Percentiles rank a stretch among this genome's conserved stretches.
Conservation (phyloP, 1,140 invertebrate genomes). For the Pseudomyrmex concolor region DNA sequence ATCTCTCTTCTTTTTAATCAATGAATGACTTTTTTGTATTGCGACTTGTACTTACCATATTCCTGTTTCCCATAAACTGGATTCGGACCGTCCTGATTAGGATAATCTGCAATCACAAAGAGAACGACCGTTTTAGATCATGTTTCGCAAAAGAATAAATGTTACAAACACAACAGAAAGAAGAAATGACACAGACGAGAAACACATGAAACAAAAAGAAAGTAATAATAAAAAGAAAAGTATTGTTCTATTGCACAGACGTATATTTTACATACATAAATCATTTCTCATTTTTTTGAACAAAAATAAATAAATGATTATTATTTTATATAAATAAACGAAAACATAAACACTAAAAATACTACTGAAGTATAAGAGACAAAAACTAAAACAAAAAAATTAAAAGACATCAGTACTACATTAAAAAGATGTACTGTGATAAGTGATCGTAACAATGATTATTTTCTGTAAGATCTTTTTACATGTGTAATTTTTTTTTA, state of each 20-base stretch:
- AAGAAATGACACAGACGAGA: conserved; percentile 68
- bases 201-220: conserved; percentile 55
- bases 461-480: background rate
- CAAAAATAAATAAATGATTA: no score
- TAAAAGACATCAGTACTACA: background rate
- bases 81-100: conserved; percentile 76
- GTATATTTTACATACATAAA: no score
- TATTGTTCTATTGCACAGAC: background rate
- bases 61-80: conserved; percentile 82
- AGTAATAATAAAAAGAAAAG: conserved; percentile 8
- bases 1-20: conserved; percentile 20
- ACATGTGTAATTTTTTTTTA: background rate
- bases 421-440: background rate
- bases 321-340: no score
- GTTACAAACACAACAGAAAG: conserved; percentile 14
- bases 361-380: background rate
- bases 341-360: no score
- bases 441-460: background rate
- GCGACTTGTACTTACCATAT: conserved; percentile 83
- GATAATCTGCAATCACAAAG: conserved; percentile 81
- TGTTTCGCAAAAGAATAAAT: background rate
- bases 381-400: background rate
- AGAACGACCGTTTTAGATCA: conserved; percentile 29
- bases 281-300: no score
- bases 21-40: conserved; percentile 54